A percentile compares a stretch with the other conserved stretches of the same genome.
These are phyloP conservation scores for Collichthys lucidus DNA, from an alignment of 2,113 vertebrate species.

Conservation along the genomic window DNA sequence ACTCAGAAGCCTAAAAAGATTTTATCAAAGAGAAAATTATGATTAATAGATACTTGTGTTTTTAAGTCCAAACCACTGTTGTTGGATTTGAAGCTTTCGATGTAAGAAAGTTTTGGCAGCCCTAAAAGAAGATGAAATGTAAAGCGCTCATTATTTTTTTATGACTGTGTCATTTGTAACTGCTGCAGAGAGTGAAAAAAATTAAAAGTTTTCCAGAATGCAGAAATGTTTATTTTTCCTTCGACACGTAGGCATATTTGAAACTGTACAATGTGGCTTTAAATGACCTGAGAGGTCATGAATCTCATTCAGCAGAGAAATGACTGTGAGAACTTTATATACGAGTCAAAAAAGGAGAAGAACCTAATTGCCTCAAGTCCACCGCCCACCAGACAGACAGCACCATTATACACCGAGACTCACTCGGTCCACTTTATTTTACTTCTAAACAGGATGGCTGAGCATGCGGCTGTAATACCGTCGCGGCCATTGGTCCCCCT, in stretches of 20 bases:
- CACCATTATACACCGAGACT: neutral
- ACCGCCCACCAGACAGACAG: neutral
- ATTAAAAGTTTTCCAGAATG: neutral
- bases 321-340: slow-evolving; percentile 22
- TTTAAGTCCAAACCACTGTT: neutral
- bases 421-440: slow-evolving; percentile 30
- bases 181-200: too few species aligned
- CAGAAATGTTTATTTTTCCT: slow-evolving; percentile 27
- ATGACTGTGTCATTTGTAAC: neutral
- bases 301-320: slow-evolving; percentile 47
- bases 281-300: slow-evolving; percentile 25
- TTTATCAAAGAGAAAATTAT: too few species aligned
- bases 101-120: neutral
- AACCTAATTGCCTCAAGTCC: slow-evolving; percentile 15
- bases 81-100: neutral
- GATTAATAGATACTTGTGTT: neutral
- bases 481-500: neutral
- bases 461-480: neutral
- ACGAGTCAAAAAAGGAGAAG: slow-evolving; percentile 2
- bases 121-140: neutral
- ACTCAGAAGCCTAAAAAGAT: neutral
- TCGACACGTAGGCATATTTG: slow-evolving; percentile 4
- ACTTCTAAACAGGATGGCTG: slow-evolving; percentile 38
- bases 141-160: neutral
- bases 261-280: slow-evolving; percentile 26